Conservation (phyloP, 2,888 invertebrate genomes). For the Mylabris sibirica region DNA sequence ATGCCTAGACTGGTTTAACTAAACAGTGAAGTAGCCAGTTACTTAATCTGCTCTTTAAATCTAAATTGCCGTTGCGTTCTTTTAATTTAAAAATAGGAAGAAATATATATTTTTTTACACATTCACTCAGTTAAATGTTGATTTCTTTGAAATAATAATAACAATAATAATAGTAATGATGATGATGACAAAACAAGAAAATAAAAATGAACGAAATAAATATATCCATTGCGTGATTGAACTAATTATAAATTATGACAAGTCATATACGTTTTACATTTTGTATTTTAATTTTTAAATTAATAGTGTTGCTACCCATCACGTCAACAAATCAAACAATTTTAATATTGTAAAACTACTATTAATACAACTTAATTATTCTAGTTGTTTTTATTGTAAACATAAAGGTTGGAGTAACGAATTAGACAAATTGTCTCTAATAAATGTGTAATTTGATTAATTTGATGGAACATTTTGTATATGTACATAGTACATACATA, state of each 20-base stretch:
- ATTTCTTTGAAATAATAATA: not conserved
- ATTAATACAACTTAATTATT: not conserved
- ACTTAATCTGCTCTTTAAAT: constrained; percentile 12
- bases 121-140: not conserved
- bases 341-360: not conserved
- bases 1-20: constrained; percentile 12
- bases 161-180: not conserved
- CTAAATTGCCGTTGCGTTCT: constrained; percentile 12
- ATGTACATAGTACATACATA: no score
- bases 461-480: not conserved
- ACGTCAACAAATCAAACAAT: not conserved
- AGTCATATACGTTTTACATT: not conserved
- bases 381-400: not conserved
- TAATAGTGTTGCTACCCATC: not conserved
- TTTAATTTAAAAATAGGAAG: constrained; percentile 13
- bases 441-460: not conserved
- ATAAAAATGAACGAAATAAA: not conserved
- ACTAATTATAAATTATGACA: constrained; percentile 5
- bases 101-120: constrained; percentile 7
- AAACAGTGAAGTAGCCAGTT: constrained; percentile 12
- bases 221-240: constrained; percentile 8
- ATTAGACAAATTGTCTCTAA: not conserved
- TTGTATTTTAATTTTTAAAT: constrained; percentile 10
- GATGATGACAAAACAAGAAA: not conserved
- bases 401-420: not conserved